Evolutionary conservation across 1,140 invertebrate genomes (phyloP).

Genomic region (Harpegnathos saltator): DNA sequence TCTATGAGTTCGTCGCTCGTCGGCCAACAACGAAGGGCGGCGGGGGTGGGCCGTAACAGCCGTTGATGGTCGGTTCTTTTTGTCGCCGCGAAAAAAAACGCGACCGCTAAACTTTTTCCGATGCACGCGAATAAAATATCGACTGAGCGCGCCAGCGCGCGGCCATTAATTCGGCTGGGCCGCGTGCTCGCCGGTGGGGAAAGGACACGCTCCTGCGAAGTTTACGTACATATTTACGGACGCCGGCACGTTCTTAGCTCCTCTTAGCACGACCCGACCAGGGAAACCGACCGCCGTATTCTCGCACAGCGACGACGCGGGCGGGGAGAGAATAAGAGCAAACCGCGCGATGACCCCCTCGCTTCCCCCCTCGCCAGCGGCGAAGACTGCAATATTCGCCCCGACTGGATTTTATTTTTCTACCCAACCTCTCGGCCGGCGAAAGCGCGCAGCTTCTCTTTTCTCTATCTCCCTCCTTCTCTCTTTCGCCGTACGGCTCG

Average conservation of each 20-base stretch:
- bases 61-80: constrained; percentile 42
- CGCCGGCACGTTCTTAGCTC: constrained; percentile 26
- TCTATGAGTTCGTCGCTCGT: not conserved
- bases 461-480: too few relatives aligned
- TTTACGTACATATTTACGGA: constrained; percentile 54
- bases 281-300: not conserved
- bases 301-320: constrained; percentile 1
- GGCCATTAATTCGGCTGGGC: constrained; percentile 48
- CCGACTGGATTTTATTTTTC: not conserved
- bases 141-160: constrained; percentile 31
- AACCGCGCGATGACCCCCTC: too few relatives aligned
- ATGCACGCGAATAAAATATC: constrained; percentile 49
- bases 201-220: constrained; percentile 9
- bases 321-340: not conserved
- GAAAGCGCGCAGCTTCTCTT: too few relatives aligned
- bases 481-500: not conserved
- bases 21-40: constrained; percentile 14
- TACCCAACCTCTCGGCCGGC: not conserved
- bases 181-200: not conserved
- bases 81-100: constrained; percentile 48
- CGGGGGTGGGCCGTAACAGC: not conserved
- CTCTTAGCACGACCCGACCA: too few relatives aligned
- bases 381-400: not conserved
- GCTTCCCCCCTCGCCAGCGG: not conserved
- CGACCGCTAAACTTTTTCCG: constrained; percentile 53